Percentiles rank a stretch among this genome's conserved stretches.
Conservation (phyloP, 2,113 vertebrate genomes). For the Cygnus atratus region DNA sequence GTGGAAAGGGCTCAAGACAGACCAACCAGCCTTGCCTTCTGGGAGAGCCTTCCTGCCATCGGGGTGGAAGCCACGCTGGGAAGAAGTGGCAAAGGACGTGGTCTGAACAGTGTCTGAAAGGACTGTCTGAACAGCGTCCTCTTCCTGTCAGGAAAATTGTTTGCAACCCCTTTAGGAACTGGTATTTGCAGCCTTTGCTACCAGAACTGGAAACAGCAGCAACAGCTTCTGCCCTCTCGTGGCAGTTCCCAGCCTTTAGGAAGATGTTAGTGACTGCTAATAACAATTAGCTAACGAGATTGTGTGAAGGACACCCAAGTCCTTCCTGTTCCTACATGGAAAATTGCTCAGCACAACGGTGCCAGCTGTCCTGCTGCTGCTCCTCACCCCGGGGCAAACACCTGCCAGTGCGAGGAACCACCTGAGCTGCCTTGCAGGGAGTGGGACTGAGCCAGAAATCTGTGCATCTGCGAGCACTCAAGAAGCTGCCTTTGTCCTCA, state of each 20-base stretch:
- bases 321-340: background rate
- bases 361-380: background rate
- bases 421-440: fast-evolving
- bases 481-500: background rate
- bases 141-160: background rate
- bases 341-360: fast-evolving
- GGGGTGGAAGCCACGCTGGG: fast-evolving
- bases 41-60: background rate
- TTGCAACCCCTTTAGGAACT: background rate
- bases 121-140: too few species aligned
- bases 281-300: background rate
- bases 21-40: fast-evolving
- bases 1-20: background rate
- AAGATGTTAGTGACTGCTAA: background rate
- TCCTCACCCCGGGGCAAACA: background rate
- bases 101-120: background rate
- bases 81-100: background rate
- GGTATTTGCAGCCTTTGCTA: background rate
- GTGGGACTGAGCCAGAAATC: fast-evolving
- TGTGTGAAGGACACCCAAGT: background rate
- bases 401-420: background rate
- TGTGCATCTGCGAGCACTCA: fast-evolving
- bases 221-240: constrained; percentile 21
- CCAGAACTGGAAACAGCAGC: fast-evolving
- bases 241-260: background rate